These are phyloP conservation scores for Chymomyza costata DNA, from an alignment of 1,140 invertebrate genomes.

Conservation along the genomic window DNA sequence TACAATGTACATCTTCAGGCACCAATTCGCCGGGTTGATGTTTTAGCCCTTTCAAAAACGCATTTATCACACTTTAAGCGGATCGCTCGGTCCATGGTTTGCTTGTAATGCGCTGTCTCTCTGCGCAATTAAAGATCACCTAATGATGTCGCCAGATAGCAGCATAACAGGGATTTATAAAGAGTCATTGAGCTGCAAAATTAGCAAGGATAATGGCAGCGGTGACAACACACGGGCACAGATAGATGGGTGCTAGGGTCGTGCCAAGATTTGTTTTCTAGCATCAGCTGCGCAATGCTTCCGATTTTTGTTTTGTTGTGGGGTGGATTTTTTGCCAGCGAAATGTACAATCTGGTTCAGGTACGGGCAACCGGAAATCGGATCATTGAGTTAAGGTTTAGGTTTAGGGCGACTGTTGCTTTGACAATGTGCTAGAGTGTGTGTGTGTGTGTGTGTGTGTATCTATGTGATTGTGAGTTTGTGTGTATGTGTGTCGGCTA, in stretches of 20 bases:
- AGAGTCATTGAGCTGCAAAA: slow-evolving; percentile 70
- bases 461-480: neutral
- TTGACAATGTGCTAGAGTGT: slow-evolving; percentile 32
- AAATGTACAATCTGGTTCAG: slow-evolving; percentile 71
- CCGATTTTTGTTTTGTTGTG: slow-evolving; percentile 53
- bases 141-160: slow-evolving; percentile 11
- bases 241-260: slow-evolving; percentile 20
- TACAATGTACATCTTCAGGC: too few species aligned
- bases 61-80: slow-evolving; percentile 69
- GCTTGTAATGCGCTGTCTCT: slow-evolving; percentile 61
- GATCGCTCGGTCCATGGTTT: slow-evolving; percentile 32
- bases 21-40: too few species aligned
- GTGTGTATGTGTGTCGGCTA: neutral
- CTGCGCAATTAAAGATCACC: slow-evolving; percentile 68
- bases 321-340: slow-evolving; percentile 39
- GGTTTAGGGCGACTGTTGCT: slow-evolving; percentile 42
- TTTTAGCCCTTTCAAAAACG: slow-evolving; percentile 48
- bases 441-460: neutral
- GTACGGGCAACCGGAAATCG: slow-evolving; percentile 64
- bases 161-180: slow-evolving; percentile 28
- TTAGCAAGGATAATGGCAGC: slow-evolving; percentile 73
- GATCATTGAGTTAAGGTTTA: slow-evolving; percentile 53
- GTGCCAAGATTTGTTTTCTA: slow-evolving; percentile 38
- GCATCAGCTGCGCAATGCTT: slow-evolving; percentile 61
- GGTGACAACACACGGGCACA: slow-evolving; percentile 55